A percentile compares a stretch with the other conserved stretches of the same genome.
Conservation (phyloP, 2,113 vertebrate genomes). For the Shinisaurus crocodilurus region DNA sequence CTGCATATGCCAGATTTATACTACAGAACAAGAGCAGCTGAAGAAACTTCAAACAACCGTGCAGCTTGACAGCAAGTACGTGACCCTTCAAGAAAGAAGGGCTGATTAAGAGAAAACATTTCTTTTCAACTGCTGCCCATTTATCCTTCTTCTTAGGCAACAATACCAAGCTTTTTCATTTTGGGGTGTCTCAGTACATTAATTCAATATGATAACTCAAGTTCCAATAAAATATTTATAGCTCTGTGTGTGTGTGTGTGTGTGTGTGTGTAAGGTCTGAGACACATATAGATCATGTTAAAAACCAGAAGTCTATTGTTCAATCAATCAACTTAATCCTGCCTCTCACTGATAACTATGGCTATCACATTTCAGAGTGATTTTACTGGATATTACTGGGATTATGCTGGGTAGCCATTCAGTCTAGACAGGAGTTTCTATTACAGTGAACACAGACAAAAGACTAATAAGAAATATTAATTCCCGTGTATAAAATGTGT, state of each 20-base stretch:
- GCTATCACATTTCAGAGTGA: conserved; percentile 92
- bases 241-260: not conserved
- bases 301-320: conserved; percentile 78
- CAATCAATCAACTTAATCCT: conserved; percentile 83
- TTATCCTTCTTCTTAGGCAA: conserved; percentile 55
- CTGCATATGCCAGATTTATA: not conserved
- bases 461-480: conserved; percentile 78
- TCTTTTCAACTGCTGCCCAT: conserved; percentile 45
- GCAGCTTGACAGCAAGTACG: not conserved
- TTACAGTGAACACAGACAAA: conserved; percentile 91
- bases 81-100: conserved; percentile 23
- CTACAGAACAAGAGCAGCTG: not conserved
- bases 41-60: not conserved
- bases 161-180: conserved; percentile 54
- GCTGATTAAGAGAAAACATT: conserved; percentile 54
- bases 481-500: conserved; percentile 66
- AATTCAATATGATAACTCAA: conserved; percentile 62
- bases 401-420: conserved; percentile 93
- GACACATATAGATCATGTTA: conserved; percentile 72
- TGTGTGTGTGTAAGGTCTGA: conserved; percentile 41
- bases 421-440: conserved; percentile 95
- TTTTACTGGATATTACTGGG: conserved; percentile 92
- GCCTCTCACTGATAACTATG: conserved; percentile 79
- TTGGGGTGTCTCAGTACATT: conserved; percentile 50
- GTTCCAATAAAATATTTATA: conserved; percentile 54